These are phyloP conservation scores for Enteromius radiatus DNA, from an alignment of 2,797 vertebrate genomes.

Conservation along the genomic window DNA sequence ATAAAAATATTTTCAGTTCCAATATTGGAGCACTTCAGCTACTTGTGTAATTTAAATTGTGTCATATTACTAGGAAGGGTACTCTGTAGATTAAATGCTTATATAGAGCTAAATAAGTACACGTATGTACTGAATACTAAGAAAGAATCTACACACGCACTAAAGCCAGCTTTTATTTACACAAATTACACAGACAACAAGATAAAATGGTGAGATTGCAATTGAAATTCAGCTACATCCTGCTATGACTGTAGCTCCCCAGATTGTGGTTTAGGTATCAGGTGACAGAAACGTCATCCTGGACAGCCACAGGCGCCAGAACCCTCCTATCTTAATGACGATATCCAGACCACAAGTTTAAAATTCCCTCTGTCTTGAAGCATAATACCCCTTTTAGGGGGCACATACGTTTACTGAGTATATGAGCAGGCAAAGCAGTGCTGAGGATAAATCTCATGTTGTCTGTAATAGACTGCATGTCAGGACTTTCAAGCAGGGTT, in stretches of 20 bases:
- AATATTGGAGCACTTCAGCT: background rate
- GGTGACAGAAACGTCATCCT: slow-evolving; percentile 14
- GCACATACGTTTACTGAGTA: background rate
- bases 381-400: background rate
- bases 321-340: slow-evolving; percentile 14
- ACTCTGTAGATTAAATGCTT: background rate
- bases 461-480: slow-evolving; percentile 5
- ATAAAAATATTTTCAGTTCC: background rate
- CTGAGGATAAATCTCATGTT: background rate
- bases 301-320: slow-evolving; percentile 24
- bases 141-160: slow-evolving; percentile 54
- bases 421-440: background rate
- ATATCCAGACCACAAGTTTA: slow-evolving; percentile 22
- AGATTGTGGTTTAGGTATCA: slow-evolving; percentile 29
- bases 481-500: slow-evolving; percentile 2
- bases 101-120: background rate
- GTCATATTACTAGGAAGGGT: background rate
- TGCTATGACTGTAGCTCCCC: slow-evolving; percentile 36
- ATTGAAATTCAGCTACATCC: slow-evolving; percentile 58
- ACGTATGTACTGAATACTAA: background rate
- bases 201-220: slow-evolving; percentile 67
- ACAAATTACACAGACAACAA: slow-evolving; percentile 63
- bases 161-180: slow-evolving; percentile 78
- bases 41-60: background rate
- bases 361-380: background rate